These are phyloP conservation scores for Ochotona curzoniae DNA, from an alignment of 2,113 vertebrate species.

Conservation along the genomic window DNA sequence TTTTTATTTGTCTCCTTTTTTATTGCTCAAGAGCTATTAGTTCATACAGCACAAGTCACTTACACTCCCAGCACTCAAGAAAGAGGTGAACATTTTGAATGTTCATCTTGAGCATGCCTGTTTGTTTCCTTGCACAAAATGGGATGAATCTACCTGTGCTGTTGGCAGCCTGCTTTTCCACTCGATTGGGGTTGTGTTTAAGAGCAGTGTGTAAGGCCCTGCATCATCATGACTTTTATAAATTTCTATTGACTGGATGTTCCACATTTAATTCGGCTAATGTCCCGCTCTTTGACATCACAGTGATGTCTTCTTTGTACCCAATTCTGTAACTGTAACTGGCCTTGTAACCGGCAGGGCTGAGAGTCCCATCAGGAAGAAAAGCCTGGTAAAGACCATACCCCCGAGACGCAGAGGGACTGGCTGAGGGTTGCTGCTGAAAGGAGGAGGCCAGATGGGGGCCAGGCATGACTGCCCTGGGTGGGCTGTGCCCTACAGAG, in stretches of 20 bases:
- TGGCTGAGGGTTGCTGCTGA: neutral
- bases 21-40: neutral
- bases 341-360: neutral
- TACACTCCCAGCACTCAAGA: neutral
- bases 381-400: neutral
- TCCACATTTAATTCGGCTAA: neutral
- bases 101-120: no score
- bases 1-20: neutral
- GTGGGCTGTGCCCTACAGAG: neutral
- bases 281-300: neutral
- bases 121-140: neutral
- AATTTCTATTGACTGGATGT: neutral
- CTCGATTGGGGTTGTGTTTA: neutral
- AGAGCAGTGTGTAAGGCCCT: neutral
- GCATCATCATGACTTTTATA: neutral
- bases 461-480: fast-evolving
- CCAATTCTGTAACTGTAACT: neutral
- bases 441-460: neutral
- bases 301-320: neutral
- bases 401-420: neutral
- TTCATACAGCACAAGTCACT: neutral
- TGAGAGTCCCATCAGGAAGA: neutral
- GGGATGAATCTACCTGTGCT: neutral
- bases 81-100: neutral
- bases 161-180: neutral